Base-by-base conservation (phyloP, 2,797 vertebrate genomes). In the Melanotaenia maccullochi region DNA sequence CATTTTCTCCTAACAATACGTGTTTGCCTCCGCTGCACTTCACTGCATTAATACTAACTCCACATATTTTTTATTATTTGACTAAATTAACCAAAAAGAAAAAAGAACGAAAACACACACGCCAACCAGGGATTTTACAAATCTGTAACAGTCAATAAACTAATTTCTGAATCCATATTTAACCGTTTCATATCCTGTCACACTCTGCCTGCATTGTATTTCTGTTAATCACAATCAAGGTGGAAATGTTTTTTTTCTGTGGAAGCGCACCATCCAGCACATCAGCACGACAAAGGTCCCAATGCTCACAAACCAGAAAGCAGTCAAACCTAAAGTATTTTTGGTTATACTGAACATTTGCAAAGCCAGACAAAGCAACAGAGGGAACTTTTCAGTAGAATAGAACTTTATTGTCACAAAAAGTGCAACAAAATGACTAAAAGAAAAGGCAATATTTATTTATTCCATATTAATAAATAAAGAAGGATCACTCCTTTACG, bases 91-190 rank as follows among this genome's bases (percentile, higher is more conserved):
- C 58, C 76, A 57, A 40, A 44, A 44, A 9, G 8, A 36, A 36
- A 60, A 75, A 69, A 28, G 28, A 30, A 30, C 4, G 28, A 30
- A 30, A 30, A 30, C 4, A 30, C 28, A 38, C 75, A 82, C 75
- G 71, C 66, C 65, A 75, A 82, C 62, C 92, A 80, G 93, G 92
- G 92, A 90, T 93, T 93, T 79, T 91, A 92, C 93, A 94, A 93
- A 92, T 71, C 70, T 56, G 62, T 73, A 78, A n/a, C 69, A 83
- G 72, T 76, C 78, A 76, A 40, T 72, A 62, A 75, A 77, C 65
- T 67, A 32, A 60, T 88, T 87, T 81, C 78, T 79, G 71, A 81
- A 51, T 84, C 84, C 92, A 91, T 94, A 60, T 89, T 86, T 90
- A 86, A 85, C 71, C 81, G 78, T 88, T 62, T 83, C 69, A 87